Conservation (phyloP, 2,797 vertebrate genomes). For the Leptodactylus fallax region DNA sequence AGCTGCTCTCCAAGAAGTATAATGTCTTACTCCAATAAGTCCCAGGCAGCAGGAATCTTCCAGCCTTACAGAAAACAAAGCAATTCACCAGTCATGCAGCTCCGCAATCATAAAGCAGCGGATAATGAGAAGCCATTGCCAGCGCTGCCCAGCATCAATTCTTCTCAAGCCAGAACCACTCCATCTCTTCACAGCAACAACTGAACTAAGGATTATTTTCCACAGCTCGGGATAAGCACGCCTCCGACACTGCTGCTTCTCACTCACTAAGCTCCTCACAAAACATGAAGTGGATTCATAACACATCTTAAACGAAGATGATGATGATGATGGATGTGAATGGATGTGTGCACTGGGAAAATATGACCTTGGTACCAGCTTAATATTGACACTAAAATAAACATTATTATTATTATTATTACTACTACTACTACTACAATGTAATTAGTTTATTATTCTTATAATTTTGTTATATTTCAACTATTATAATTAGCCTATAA, state of each 20-base stretch:
- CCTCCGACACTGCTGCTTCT: conserved; percentile 47
- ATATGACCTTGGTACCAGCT: background rate
- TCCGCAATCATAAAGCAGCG: background rate
- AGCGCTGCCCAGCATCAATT: conserved; percentile 25
- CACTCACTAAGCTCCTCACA: conserved; percentile 43
- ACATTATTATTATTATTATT: background rate
- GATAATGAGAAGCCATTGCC: conserved; percentile 26
- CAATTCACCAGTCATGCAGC: background rate
- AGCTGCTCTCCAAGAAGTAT: background rate
- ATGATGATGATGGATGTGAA: background rate
- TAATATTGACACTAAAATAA: background rate
- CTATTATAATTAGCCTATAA: too few species aligned
- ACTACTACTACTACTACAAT: too few species aligned
- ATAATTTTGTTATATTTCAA: too few species aligned
- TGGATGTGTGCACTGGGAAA: background rate
- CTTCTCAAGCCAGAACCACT: conserved; percentile 24
- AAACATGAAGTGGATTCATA: conserved; percentile 54
- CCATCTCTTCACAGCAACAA: conserved; percentile 47
- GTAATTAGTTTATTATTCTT: too few species aligned
- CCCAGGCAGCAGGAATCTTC: conserved; percentile 3
- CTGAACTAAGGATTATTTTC: conserved; percentile 13
- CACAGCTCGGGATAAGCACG: conserved; percentile 33
- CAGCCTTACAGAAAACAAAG: background rate
- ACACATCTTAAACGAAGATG: background rate
- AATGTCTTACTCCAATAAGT: background rate